Base-by-base conservation (phyloP, 2,797 vertebrate species). In the Cygnus olor region DNA sequence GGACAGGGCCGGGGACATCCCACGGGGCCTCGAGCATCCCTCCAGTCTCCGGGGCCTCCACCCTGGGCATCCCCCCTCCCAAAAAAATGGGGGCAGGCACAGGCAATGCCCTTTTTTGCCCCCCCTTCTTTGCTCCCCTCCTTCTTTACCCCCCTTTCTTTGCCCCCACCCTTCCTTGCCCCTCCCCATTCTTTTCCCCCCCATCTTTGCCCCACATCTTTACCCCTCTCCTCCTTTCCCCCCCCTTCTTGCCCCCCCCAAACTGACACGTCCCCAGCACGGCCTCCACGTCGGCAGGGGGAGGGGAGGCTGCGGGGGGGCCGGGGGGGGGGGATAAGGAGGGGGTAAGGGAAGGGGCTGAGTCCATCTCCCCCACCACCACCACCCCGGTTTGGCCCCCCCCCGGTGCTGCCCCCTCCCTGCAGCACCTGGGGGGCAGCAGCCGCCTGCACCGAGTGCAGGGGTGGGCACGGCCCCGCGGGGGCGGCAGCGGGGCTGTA, bases 281-380 rank as follows among this genome's bases (percentile, higher is more conserved):
- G 44, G 78, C 58, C 91, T 93, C 91, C 94, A 95, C 94, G 94
- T 95, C 94, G 85, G 89, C 94, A 95, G 85, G 38, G 14, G 14
- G 32, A 22, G 45, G 44, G 82, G 57, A 38, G 78, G 47, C 11
- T 25, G 77, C 27, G 30, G 51, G 49, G 42, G 15, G 5, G 2
- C 2, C 5, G 20, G 20, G n/a, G 65, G 42, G 65, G 42, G 54
- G 32, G 14, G 64, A 44, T 44, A 44, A 18, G 18, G 17, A 44
- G 44, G 44, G 44, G 44, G 44, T 44, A 17, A 44, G 17, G 42
- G 44, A 44, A 44, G 45, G 45, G 45, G 45, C 45, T 47, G 45
- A 45, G 45, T 47, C 45, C 44, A 44, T 44, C 17, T 17, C 79
- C 70, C 64, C 1, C 1, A 18, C 44, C 44, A 44, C 16, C 44